These are phyloP conservation scores for Phyllotis vaccarum DNA, from an alignment of 2,797 vertebrate species.

Conservation along the genomic window DNA sequence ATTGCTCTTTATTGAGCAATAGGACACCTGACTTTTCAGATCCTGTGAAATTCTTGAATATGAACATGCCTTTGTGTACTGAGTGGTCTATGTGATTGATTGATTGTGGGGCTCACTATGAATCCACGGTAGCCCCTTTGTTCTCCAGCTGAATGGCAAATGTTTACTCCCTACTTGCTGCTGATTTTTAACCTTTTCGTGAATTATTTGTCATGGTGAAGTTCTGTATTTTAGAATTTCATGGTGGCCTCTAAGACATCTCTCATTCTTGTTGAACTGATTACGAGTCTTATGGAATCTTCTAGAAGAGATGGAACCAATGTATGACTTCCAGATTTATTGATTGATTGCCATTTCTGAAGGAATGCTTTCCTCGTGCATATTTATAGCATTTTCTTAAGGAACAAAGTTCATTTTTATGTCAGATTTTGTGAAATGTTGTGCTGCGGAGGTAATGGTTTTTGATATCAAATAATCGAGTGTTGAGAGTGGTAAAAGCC, in stretches of 20 bases:
- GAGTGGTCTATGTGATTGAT: background rate
- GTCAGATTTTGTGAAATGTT: constrained; percentile 38
- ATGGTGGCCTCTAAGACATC: background rate
- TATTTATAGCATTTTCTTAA: constrained; percentile 64
- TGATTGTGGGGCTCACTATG: background rate
- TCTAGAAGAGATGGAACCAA: constrained; percentile 2
- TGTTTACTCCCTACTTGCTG: background rate
- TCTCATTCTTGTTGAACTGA: constrained; percentile 13
- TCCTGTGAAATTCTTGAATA: background rate
- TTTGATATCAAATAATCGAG: constrained; percentile 74
- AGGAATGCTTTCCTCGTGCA: background rate
- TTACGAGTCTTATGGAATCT: background rate
- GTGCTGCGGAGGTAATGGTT: constrained; percentile 44
- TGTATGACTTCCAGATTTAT: constrained; percentile 12
- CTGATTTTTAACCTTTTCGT: background rate
- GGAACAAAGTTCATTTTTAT: constrained; percentile 59
- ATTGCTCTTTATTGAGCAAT: background rate
- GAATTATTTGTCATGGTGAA: background rate
- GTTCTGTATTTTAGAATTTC: background rate
- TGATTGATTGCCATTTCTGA: background rate
- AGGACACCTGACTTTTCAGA: background rate
- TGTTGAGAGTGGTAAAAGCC: constrained; percentile 65
- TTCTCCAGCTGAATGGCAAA: background rate
- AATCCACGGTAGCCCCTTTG: background rate
- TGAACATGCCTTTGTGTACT: background rate